Conservation (phyloP, 2,113 vertebrate genomes). For the Glaucomys volans region DNA sequence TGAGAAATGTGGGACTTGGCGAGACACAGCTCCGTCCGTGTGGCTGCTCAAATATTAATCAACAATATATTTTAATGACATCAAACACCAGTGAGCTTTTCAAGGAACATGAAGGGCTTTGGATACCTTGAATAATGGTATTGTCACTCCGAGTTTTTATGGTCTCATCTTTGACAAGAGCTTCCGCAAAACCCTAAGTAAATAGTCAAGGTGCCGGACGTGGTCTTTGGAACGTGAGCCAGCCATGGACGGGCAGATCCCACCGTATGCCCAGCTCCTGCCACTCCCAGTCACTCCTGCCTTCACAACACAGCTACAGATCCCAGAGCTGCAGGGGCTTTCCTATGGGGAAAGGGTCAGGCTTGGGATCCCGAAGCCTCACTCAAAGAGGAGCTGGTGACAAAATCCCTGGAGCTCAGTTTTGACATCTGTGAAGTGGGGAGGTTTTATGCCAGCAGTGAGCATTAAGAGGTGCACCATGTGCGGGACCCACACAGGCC, state of each 20-base stretch:
- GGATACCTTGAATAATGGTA: conserved; percentile 54
- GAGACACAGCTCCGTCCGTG: background rate
- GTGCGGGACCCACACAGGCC: background rate
- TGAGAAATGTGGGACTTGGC: background rate
- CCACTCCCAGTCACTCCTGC: background rate
- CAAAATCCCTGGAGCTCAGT: background rate
- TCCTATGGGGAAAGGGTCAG: fast-evolving
- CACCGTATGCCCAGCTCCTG: fast-evolving
- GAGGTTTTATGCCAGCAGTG: background rate
- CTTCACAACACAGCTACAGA: fast-evolving
- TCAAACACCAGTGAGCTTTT: conserved; percentile 60
- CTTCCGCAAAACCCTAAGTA: conserved; percentile 34
- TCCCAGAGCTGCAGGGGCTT: background rate
- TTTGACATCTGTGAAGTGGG: background rate
- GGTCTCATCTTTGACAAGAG: conserved; percentile 40
- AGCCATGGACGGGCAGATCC: fast-evolving
- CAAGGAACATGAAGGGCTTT: conserved; percentile 58
- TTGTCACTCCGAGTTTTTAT: background rate
- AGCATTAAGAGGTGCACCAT: fast-evolving
- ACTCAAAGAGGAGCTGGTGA: background rate
- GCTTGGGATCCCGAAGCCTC: background rate
- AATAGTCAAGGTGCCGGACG: background rate
- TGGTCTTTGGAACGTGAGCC: background rate
- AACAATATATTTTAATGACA: conserved; percentile 79
- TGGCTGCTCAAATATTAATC: conserved; percentile 79